Conservation (phyloP, 2,888 invertebrate genomes). For the Onthophagus sagittarius region DNA sequence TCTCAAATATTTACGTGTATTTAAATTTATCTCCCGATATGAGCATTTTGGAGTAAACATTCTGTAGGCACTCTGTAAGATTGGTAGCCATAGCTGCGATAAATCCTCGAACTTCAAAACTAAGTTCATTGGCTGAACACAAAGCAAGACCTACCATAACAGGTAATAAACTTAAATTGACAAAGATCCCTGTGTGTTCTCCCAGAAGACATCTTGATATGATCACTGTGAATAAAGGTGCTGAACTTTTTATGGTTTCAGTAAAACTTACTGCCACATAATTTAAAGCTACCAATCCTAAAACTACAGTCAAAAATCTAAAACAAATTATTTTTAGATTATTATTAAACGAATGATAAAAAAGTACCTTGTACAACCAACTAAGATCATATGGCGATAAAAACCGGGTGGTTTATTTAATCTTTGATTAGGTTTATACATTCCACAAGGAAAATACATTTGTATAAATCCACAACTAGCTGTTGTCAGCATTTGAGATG, state of each 20-base stretch:
- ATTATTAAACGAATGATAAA: neutral
- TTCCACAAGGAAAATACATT: slow-evolving; percentile 69
- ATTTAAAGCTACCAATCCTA: slow-evolving; percentile 70
- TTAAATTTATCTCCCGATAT: slow-evolving; percentile 70
- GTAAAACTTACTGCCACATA: slow-evolving; percentile 78
- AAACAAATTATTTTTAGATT: slow-evolving; percentile 29
- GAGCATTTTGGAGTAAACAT: slow-evolving; percentile 74
- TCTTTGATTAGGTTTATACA: slow-evolving; percentile 61
- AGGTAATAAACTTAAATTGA: slow-evolving; percentile 68
- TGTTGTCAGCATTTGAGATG: slow-evolving; percentile 73
- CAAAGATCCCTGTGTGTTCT: slow-evolving; percentile 63
- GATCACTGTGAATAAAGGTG: slow-evolving; percentile 73
- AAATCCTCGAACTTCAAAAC: slow-evolving; percentile 70
- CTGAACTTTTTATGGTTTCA: slow-evolving; percentile 77
- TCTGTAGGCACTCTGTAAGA: slow-evolving; percentile 74
- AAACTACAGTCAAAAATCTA: slow-evolving; percentile 68
- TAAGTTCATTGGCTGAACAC: slow-evolving; percentile 73
- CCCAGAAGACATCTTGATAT: slow-evolving; percentile 61
- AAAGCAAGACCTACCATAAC: slow-evolving; percentile 74
- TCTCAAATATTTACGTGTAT: slow-evolving; percentile 63
- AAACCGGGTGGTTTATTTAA: slow-evolving; percentile 63
- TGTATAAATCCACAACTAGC: slow-evolving; percentile 70
- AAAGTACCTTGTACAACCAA: slow-evolving; percentile 64
- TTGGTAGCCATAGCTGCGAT: slow-evolving; percentile 74
- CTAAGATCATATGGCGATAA: slow-evolving; percentile 68